Percentiles rank a stretch among this genome's conserved stretches.
Evolutionary conservation across 2,797 vertebrate species (phyloP).

Genomic region (Neosilurus hyrtlii): DNA sequence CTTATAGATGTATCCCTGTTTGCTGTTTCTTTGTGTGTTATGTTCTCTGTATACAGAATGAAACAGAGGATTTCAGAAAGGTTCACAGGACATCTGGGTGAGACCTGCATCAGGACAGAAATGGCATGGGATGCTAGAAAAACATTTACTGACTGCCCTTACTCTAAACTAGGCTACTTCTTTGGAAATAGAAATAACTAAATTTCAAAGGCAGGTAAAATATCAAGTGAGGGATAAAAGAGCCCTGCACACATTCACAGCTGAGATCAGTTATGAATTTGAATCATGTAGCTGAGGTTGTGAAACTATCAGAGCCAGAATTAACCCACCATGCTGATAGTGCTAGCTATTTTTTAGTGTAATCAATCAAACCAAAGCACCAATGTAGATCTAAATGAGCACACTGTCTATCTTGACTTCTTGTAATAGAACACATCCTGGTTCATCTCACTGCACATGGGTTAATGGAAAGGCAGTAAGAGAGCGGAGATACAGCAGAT

Average conservation of each 20-base stretch:
- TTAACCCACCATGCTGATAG: neutral
- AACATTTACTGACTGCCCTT: neutral
- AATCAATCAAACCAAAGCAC: neutral
- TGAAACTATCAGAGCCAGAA: neutral
- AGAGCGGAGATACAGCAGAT: conserved; percentile 1
- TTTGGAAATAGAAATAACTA: neutral
- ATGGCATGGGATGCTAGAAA: neutral
- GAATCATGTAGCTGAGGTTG: neutral
- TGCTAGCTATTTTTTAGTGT: neutral
- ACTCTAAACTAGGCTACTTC: neutral
- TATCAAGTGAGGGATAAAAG: neutral
- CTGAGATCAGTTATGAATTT: neutral
- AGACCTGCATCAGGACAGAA: neutral
- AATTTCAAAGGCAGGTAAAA: neutral
- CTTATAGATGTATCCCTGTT: neutral
- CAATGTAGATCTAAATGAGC: neutral
- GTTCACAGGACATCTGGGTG: neutral
- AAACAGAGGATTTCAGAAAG: neutral
- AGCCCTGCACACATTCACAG: neutral
- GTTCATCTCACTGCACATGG: conserved; percentile 44
- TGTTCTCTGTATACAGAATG: neutral
- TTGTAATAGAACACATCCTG: neutral
- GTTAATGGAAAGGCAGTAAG: conserved; percentile 27
- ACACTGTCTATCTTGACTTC: neutral
- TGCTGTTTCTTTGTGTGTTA: neutral